A percentile compares a stretch with the other conserved stretches of the same genome.
These are phyloP conservation scores for Oryzias javanicus DNA, from an alignment of 2,113 vertebrate species.

Conservation along the genomic window DNA sequence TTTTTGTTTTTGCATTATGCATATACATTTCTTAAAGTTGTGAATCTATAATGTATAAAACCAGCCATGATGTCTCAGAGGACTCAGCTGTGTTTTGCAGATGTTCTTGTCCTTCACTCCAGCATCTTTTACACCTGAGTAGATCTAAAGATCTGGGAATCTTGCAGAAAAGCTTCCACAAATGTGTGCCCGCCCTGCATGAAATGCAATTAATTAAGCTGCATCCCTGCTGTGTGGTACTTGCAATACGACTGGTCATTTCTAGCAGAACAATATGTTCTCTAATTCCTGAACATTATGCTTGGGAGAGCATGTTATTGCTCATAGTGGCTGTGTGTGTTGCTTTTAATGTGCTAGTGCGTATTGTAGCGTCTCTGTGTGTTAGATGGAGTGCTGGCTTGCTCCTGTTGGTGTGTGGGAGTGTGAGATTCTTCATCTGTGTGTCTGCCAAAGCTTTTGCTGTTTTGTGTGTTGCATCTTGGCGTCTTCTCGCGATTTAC, in stretches of 20 bases:
- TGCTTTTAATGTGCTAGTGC: conserved; percentile 12
- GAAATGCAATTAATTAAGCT: conserved; percentile 62
- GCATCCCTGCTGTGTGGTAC: conserved; percentile 22
- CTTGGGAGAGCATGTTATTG: conserved; percentile 44
- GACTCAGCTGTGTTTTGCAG: neutral
- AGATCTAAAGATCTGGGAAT: conserved; percentile 27
- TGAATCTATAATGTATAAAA: too few relatives aligned
- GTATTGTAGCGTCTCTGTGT: conserved; percentile 13
- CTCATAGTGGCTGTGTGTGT: conserved; percentile 27
- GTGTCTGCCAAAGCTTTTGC: conserved; percentile 21
- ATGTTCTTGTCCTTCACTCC: neutral
- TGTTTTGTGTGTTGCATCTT: conserved; percentile 2
- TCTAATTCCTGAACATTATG: conserved; percentile 49
- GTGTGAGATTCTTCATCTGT: conserved; percentile 36
- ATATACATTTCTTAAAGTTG: too few relatives aligned
- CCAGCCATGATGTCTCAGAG: neutral
- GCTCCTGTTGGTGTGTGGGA: conserved; percentile 18
- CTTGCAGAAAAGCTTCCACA: conserved; percentile 5
- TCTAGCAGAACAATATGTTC: conserved; percentile 49
- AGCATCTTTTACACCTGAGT: conserved; percentile 5
- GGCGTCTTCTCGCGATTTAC: conserved; percentile 2
- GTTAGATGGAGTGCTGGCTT: conserved; percentile 19
- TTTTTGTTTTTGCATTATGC: too few relatives aligned
- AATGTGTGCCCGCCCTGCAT: conserved; percentile 54
- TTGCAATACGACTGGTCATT: conserved; percentile 27